Evolutionary conservation across 2,888 invertebrate species (phyloP).

Genomic region (Hipparchia semele): DNA sequence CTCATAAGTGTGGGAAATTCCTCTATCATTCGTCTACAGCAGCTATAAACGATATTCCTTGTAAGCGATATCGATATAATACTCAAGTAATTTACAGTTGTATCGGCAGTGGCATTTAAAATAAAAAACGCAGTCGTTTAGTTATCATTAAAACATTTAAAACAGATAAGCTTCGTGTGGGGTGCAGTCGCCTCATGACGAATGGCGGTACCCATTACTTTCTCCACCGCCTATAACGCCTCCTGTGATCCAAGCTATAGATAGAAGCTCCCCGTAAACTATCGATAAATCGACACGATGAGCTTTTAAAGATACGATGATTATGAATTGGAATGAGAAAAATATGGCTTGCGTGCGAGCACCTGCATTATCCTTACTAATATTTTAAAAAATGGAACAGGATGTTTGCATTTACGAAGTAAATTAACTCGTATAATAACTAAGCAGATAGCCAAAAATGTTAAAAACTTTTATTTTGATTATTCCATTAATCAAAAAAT

Average conservation of each 20-base stretch:
- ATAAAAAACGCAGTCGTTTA: constrained; percentile 36
- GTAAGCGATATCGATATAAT: constrained; percentile 12
- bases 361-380: constrained; percentile 35
- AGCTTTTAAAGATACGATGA: constrained; percentile 38
- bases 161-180: constrained; percentile 65
- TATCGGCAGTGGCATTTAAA: constrained; percentile 10
- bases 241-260: constrained; percentile 63
- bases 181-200: constrained; percentile 62
- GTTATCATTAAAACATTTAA: constrained; percentile 50
- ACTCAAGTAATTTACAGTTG: constrained; percentile 29
- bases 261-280: constrained; percentile 55
- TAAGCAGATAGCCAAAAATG: no score
- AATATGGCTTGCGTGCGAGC: neutral
- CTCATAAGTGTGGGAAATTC: neutral
- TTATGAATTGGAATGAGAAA: constrained; percentile 17
- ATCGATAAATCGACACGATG: constrained; percentile 52
- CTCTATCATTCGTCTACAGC: neutral
- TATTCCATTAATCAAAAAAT: no score
- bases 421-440: no score
- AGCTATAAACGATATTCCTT: neutral
- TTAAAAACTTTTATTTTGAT: no score
- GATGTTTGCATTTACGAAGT: no score
- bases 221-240: constrained; percentile 64
- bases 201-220: constrained; percentile 68
- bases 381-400: constrained; percentile 11